Evolutionary conservation across 2,888 invertebrate genomes (phyloP).

Genomic region (Corbicula japonica): DNA sequence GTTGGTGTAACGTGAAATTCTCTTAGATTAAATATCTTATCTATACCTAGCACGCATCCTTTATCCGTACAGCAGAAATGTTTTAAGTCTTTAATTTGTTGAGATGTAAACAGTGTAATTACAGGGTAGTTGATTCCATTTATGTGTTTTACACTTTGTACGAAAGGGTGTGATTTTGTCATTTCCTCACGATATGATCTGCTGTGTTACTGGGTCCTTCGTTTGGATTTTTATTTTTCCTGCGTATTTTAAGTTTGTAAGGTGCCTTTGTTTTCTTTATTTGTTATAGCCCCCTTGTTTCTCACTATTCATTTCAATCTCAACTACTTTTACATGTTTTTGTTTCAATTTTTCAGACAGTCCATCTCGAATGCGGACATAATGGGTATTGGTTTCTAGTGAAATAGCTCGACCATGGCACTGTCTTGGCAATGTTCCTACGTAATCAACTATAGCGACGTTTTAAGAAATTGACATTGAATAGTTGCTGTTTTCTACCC

Average conservation of each 20-base stretch:
- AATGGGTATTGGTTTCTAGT: too few relatives aligned
- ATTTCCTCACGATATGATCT: slow-evolving; percentile 1
- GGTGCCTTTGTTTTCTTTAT: neutral
- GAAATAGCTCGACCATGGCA: too few relatives aligned
- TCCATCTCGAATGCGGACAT: too few relatives aligned
- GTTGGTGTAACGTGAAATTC: slow-evolving; percentile 18
- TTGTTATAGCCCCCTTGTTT: neutral
- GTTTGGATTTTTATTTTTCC: neutral
- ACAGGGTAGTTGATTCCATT: neutral
- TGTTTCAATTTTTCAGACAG: too few relatives aligned
- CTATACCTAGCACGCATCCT: neutral
- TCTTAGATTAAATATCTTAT: neutral
- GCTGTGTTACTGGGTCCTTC: neutral
- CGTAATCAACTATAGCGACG: too few relatives aligned
- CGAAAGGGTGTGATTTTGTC: neutral
- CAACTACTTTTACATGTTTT: too few relatives aligned
- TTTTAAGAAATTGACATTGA: too few relatives aligned
- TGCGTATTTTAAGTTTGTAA: neutral
- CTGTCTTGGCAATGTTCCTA: too few relatives aligned
- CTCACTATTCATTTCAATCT: too few relatives aligned
- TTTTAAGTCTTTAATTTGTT: slow-evolving; percentile 7
- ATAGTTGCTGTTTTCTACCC: too few relatives aligned
- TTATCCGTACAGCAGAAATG: slow-evolving; percentile 1
- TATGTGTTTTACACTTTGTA: neutral
- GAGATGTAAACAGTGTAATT: neutral